A percentile compares a stretch with the other conserved stretches of the same genome.
These are phyloP conservation scores for Narcine bancroftii DNA, from an alignment of 2,113 vertebrate species.

Conservation along the genomic window DNA sequence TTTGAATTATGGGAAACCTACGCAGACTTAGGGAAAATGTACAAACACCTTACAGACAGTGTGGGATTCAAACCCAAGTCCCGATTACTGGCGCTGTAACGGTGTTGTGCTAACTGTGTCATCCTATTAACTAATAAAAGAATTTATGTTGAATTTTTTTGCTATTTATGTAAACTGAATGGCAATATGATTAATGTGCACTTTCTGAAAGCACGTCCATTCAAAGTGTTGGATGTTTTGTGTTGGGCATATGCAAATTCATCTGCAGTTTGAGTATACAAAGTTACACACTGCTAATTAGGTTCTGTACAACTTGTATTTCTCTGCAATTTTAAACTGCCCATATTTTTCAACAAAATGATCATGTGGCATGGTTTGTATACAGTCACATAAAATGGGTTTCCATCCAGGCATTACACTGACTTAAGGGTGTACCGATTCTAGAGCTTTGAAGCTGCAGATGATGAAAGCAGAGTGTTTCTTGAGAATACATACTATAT, in stretches of 20 bases:
- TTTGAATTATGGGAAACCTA: too few relatives aligned
- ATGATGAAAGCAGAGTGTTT: neutral
- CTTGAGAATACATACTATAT: neutral
- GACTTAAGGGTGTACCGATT: neutral
- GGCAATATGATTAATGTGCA: neutral
- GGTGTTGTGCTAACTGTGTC: too few relatives aligned
- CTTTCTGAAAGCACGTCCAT: neutral
- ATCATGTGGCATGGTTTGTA: neutral
- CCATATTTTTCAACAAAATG: neutral
- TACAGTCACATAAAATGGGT: neutral
- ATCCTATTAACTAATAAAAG: too few relatives aligned
- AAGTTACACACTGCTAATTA: neutral
- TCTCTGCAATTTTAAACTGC: neutral
- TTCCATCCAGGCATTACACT: neutral
- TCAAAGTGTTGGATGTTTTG: neutral
- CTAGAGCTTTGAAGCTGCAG: neutral
- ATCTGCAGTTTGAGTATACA: neutral
- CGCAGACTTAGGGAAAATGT: too few relatives aligned
- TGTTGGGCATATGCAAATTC: neutral
- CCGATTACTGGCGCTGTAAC: too few relatives aligned
- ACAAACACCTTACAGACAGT: too few relatives aligned
- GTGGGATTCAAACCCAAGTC: too few relatives aligned
- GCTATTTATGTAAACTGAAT: neutral
- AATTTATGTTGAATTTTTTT: constrained; percentile 31
- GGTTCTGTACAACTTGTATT: neutral